A percentile compares a stretch with the other conserved stretches of the same genome.
These are phyloP conservation scores for Heliconius ismenius DNA, from an alignment of 2,888 invertebrate species.

Conservation along the genomic window DNA sequence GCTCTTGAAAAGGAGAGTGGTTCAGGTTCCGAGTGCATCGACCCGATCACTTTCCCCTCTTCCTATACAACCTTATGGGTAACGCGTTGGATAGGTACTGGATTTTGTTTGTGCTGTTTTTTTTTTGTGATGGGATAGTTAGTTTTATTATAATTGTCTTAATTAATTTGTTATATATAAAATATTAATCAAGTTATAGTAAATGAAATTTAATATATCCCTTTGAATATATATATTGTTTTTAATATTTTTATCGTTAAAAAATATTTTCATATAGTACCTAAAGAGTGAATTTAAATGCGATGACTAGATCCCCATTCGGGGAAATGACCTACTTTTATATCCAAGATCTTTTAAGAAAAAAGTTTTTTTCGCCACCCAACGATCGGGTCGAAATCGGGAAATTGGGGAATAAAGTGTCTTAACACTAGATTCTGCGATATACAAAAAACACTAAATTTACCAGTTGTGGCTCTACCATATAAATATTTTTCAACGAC, in stretches of 20 bases:
- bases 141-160: not conserved
- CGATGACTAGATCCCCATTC: too few species aligned
- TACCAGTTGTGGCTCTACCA: too few species aligned
- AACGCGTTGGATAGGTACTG: not conserved
- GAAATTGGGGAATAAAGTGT: not conserved
- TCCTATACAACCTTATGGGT: constrained; percentile 43
- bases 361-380: not conserved
- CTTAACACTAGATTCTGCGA: not conserved
- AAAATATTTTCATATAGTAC: too few species aligned
- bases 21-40: constrained; percentile 40
- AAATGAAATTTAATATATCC: too few species aligned
- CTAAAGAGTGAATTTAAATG: too few species aligned
- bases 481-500: too few species aligned
- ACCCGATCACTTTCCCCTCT: constrained; percentile 47
- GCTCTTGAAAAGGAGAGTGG: constrained; percentile 40
- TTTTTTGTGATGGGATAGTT: not conserved
- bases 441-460: not conserved
- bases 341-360: not conserved
- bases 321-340: too few species aligned
- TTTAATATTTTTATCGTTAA: too few species aligned
- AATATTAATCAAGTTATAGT: too few species aligned
- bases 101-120: not conserved
- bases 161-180: too few species aligned
- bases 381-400: not conserved
- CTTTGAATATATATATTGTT: too few species aligned